Percentiles rank a stretch among this genome's conserved stretches.
Evolutionary conservation across 2,797 vertebrate genomes (phyloP).

Genomic region (Hemibagrus guttatus): DNA sequence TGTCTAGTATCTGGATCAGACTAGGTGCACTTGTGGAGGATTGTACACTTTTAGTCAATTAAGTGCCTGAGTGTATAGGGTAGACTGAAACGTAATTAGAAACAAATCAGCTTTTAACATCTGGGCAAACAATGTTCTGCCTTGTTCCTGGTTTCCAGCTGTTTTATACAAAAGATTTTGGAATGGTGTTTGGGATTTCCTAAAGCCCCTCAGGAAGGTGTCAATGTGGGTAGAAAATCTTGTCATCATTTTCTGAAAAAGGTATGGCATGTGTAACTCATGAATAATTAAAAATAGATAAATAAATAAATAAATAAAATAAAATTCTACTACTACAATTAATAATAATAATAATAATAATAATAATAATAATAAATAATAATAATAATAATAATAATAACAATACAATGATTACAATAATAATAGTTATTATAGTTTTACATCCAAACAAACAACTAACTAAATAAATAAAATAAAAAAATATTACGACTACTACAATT

Average conservation of each 20-base stretch:
- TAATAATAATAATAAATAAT: neutral
- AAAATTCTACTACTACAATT: neutral
- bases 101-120: constrained; percentile 14
- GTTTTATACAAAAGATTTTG: neutral
- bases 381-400: no score
- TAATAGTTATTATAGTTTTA: no score
- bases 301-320: neutral
- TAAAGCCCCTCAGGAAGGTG: neutral
- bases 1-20: neutral
- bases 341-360: neutral
- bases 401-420: no score
- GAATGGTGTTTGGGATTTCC: neutral
- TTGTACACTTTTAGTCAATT: neutral
- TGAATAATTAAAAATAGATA: neutral
- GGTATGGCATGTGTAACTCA: no score
- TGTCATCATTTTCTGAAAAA: neutral
- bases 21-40: neutral
- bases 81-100: neutral
- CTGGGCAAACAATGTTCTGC: neutral
- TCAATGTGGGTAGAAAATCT: neutral
- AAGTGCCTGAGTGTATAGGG: neutral
- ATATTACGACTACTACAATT: no score
- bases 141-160: neutral
- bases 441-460: no score
- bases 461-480: no score